A percentile compares a stretch with the other conserved stretches of the same genome.
phyloP scores from a whole-genome alignment of 2,888 invertebrate genomes.

The Melieria picta region DNA sequence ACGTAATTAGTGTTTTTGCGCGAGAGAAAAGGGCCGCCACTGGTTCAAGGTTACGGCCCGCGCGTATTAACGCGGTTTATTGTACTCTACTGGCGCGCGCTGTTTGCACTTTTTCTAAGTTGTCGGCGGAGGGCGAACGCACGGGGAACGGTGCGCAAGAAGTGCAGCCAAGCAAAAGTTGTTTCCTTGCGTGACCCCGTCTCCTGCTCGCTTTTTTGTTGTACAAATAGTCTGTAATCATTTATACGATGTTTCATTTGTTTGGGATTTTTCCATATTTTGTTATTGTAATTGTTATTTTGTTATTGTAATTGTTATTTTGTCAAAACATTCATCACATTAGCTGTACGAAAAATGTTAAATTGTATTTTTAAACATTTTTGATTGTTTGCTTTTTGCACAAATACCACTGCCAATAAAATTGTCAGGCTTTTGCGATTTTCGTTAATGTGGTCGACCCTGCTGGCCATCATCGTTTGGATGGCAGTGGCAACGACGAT shows the following conservation, averaged over 20 bases:
- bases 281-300: not conserved
- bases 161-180: slow-evolving; percentile 18
- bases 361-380: not conserved
- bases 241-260: slow-evolving; percentile 65
- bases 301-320: not conserved
- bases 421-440: not conserved
- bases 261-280: slow-evolving; percentile 61
- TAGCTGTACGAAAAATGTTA: not conserved
- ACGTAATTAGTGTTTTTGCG: slow-evolving; percentile 27
- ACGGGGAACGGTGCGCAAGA: not conserved
- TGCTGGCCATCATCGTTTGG: too few species aligned
- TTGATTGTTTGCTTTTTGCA: not conserved
- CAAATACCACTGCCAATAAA: not conserved
- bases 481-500: too few species aligned
- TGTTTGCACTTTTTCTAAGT: too few species aligned
- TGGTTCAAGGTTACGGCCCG: slow-evolving; percentile 61
- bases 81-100: slow-evolving; percentile 46
- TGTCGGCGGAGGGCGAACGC: too few species aligned
- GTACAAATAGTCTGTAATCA: slow-evolving; percentile 52
- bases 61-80: slow-evolving; percentile 57
- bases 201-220: slow-evolving; percentile 32
- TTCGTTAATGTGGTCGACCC: not conserved
- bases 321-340: slow-evolving; percentile 5
- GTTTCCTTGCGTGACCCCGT: slow-evolving; percentile 18
- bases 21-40: slow-evolving; percentile 22